Percentiles rank a stretch among this genome's conserved stretches.
phyloP scores from a whole-genome alignment of 2,797 vertebrate species.

The Myotis daubentonii region DNA sequence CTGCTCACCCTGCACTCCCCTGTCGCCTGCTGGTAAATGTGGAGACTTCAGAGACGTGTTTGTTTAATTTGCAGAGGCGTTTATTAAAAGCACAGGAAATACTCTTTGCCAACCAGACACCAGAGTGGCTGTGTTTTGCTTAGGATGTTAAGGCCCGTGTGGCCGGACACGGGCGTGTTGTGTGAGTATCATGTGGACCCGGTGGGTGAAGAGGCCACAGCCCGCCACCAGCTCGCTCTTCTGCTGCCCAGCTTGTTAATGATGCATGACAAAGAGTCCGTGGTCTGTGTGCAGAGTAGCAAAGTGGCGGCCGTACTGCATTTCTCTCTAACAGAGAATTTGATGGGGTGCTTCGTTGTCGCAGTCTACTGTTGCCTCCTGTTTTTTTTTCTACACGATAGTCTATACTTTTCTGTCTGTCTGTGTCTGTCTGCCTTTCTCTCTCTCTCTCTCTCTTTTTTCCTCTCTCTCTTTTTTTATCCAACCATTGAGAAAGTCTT shows the following conservation, averaged over 20 bases:
- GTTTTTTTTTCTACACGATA: constrained; percentile 82
- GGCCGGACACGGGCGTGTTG: constrained; percentile 79
- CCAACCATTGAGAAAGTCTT: constrained; percentile 81
- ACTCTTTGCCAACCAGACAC: constrained; percentile 79
- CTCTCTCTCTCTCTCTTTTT: constrained; percentile 47
- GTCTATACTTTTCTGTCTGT: constrained; percentile 84
- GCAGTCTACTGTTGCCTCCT: constrained; percentile 85
- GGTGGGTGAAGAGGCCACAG: constrained; percentile 69
- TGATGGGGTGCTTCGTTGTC: constrained; percentile 81
- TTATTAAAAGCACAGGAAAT: constrained; percentile 79
- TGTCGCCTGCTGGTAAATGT: constrained; percentile 78
- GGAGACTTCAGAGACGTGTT: constrained; percentile 77
- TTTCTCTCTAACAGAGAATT: constrained; percentile 81
- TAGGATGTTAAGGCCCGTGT: constrained; percentile 83
- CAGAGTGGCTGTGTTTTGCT: constrained; percentile 84
- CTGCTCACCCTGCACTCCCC: constrained; percentile 73
- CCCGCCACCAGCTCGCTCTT: constrained; percentile 77
- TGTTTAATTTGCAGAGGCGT: constrained; percentile 81
- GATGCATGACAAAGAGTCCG: constrained; percentile 85
- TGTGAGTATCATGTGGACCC: constrained; percentile 82
- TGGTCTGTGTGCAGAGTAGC: constrained; percentile 78
- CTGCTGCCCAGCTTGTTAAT: constrained; percentile 82
- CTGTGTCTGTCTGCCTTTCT: constrained; percentile 77
- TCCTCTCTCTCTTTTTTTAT: constrained; percentile 68
- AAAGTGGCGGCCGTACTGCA: constrained; percentile 78